Percentiles rank a stretch among this genome's conserved stretches.
Evolutionary conservation across 2,888 invertebrate genomes (phyloP).

Genomic region (Agrochola macilenta): DNA sequence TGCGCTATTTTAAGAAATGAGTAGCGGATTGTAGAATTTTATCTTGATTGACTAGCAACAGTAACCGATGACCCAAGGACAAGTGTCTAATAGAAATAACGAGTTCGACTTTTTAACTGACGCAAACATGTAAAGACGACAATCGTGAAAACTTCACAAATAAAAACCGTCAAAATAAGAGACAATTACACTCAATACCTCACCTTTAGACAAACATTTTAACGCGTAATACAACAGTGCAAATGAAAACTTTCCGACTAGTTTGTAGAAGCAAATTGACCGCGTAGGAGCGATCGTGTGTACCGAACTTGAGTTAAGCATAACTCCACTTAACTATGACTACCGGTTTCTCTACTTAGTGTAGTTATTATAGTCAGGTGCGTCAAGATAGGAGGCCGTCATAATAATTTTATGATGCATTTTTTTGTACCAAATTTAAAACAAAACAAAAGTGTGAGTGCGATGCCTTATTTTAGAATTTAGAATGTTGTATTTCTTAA

Average conservation of each 20-base stretch:
- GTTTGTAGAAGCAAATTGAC: conserved; percentile 82
- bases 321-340: conserved; percentile 82
- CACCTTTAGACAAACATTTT: conserved; percentile 60
- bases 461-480: neutral
- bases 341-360: conserved; percentile 79
- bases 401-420: neutral
- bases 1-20: neutral
- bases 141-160: conserved; percentile 9
- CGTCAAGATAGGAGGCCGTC: conserved; percentile 21
- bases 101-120: neutral
- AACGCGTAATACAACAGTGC: conserved; percentile 59
- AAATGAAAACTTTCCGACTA: conserved; percentile 66
- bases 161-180: conserved; percentile 32
- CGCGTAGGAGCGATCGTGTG: conserved; percentile 75
- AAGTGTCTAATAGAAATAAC: conserved; percentile 4
- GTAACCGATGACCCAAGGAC: neutral
- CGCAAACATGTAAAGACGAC: neutral
- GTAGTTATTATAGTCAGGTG: conserved; percentile 40
- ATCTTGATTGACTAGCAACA: neutral
- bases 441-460: conserved; percentile 23
- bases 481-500: conserved; percentile 11
- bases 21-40: neutral
- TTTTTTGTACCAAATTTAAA: conserved; percentile 14
- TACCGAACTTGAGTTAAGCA: conserved; percentile 77
- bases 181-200: conserved; percentile 48